Conservation (phyloP, 2,113 vertebrate genomes). For the Lamprotornis superbus region DNA sequence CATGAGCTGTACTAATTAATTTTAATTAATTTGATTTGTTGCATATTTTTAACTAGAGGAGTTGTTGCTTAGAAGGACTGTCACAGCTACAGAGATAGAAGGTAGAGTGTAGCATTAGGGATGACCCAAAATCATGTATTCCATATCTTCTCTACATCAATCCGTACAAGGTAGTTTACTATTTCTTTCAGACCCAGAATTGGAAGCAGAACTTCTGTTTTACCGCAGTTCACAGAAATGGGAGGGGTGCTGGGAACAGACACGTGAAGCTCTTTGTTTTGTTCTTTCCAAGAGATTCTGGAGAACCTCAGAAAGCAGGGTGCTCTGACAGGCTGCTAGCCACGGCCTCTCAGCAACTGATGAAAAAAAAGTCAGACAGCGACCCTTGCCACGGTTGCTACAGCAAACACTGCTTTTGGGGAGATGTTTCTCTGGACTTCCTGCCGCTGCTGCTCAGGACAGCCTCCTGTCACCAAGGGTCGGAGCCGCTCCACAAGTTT, state of each 20-base stretch:
- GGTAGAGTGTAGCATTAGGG: background rate
- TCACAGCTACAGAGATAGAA: background rate
- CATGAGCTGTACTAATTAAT: conserved; percentile 16
- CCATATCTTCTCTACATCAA: background rate
- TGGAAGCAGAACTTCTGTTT: background rate
- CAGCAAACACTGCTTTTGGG: background rate
- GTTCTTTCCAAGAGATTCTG: background rate
- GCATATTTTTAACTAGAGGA: conserved; percentile 39
- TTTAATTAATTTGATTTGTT: conserved; percentile 67
- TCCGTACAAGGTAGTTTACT: background rate
- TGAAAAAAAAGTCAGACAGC: background rate
- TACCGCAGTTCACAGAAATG: accelerated
- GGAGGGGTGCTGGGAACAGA: background rate
- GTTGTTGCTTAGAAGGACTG: conserved; percentile 14
- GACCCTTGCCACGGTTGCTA: background rate
- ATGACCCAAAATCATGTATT: background rate
- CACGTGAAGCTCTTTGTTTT: background rate
- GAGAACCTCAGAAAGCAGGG: background rate
- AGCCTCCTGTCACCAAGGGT: background rate
- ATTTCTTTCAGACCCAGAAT: background rate
- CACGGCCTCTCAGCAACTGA: background rate
- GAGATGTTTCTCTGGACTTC: background rate
- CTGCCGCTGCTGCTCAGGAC: background rate
- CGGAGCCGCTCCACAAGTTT: background rate
- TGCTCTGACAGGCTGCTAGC: background rate